A percentile compares a stretch with the other conserved stretches of the same genome.
phyloP scores from a whole-genome alignment of 1,140 invertebrate species.

The Protaetia brevitarsis region DNA sequence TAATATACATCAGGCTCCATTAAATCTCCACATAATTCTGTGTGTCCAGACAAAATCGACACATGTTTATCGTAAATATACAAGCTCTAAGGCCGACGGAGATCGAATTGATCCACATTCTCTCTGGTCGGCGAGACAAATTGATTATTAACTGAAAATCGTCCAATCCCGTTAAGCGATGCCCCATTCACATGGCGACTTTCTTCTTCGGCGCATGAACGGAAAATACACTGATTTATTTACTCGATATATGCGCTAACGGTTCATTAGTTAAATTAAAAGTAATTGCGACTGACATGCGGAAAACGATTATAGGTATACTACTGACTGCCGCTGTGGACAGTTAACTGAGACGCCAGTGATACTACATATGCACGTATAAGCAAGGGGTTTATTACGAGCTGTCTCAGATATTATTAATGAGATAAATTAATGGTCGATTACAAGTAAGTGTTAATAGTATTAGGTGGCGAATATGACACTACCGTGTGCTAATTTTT shows the following conservation, averaged over 20 bases:
- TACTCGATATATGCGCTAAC: conserved; percentile 1
- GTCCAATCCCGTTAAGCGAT: background rate
- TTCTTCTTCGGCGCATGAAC: background rate
- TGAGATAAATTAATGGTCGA: background rate
- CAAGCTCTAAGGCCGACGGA: no score
- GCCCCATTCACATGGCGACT: background rate
- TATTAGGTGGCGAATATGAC: no score
- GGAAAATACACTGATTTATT: background rate
- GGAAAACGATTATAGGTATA: background rate
- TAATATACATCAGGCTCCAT: no score
- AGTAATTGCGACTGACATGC: background rate
- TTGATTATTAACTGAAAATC: conserved; percentile 1
- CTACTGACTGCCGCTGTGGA: background rate
- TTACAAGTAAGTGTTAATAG: background rate
- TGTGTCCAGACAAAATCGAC: no score
- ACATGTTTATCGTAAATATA: no score
- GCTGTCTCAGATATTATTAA: no score
- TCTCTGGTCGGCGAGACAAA: background rate
- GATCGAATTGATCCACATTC: no score
- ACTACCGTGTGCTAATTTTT: no score
- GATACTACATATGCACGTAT: no score
- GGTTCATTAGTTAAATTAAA: conserved; percentile 10
- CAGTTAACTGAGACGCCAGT: background rate
- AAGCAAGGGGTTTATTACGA: no score
- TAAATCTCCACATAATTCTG: no score